Evolutionary conservation across 2,888 invertebrate species (phyloP), one percentile per base, ranked within the genome.

Genomic region (Microctonus brassicae): DNA sequence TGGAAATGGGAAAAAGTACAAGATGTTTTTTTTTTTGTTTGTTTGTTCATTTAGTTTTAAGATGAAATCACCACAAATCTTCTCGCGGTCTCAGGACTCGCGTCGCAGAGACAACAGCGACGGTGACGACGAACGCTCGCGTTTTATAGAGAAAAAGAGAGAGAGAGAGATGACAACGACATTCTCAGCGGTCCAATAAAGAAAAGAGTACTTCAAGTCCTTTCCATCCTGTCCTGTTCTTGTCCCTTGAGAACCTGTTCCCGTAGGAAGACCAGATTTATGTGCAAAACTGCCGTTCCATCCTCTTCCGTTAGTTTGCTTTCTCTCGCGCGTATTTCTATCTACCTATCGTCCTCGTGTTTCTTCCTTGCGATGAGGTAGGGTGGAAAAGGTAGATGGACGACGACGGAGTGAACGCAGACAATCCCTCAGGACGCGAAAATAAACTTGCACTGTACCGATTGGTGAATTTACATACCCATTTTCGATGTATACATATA

Each of bases 201-300:
- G 85, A 84, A 84, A 85, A 83, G 84, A 85, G 83, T 81, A 82
- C 79, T 82, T 78, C 79, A 80, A 84, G 83, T 83, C 81, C 82
- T 83, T 83, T 83, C 79, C 83, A 75, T 81, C 80, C 83, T 81
- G 81, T 82, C 80, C 81, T 78, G 82, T 76, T 79, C 80, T 70
- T 75, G 78, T 85, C 86, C 84, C 86, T 74, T 75, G 86, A 81
- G 86, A 77, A 80, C 77, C 77, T 75, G 77, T 78, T 81, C 80
- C 82, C 82, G 80, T 76, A 81, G 83, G 84, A 81, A 82, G 84
- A 81, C 83, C 87, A 86, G 87, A 87, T 87, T 87, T 87, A 87
- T 87, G 87, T 85, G 84, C 82, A 86, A 86, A 87, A 87, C 83
- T 86, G 83, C 79, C 78, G 80, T 80, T 75, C 77, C 81, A 77